Conservation (phyloP, 2,888 invertebrate genomes). For the Mesopsocus fuscifrons region DNA sequence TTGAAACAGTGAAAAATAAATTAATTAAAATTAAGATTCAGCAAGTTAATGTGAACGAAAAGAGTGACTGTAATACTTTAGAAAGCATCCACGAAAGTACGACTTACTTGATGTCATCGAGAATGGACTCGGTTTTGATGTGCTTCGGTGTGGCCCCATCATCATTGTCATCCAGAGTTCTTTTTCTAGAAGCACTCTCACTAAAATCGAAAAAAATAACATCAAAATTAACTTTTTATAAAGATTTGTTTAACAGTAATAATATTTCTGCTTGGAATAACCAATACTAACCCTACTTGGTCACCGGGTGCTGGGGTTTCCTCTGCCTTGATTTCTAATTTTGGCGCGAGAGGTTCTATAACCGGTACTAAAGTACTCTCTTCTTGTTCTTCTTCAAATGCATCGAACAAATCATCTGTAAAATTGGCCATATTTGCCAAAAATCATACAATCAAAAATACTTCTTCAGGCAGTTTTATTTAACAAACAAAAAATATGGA, state of each 20-base stretch:
- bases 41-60: too few species aligned
- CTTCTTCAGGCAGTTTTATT: too few species aligned
- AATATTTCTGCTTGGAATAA: not conserved
- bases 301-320: not conserved
- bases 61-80: too few species aligned
- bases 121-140: conserved; percentile 19
- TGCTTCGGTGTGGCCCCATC: conserved; percentile 16
- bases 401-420: conserved; percentile 24
- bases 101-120: conserved; percentile 24
- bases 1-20: conserved; percentile 1
- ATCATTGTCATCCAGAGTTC: conserved; percentile 17
- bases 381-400: conserved; percentile 24
- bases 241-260: too few species aligned
- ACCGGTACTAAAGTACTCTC: conserved; percentile 12
- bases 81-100: too few species aligned
- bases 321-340: conserved; percentile 12
- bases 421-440: conserved; percentile 22
- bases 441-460: too few species aligned
- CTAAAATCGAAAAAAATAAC: conserved; percentile 11
- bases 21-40: not conserved
- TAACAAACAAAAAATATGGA: too few species aligned
- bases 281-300: conserved; percentile 8
- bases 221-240: not conserved
- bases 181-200: conserved; percentile 15
- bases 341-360: conserved; percentile 17